Evolutionary conservation across 2,888 invertebrate genomes (phyloP), one percentile per base, ranked within the genome.

Genomic region (Lasioglossum leucozonium): DNA sequence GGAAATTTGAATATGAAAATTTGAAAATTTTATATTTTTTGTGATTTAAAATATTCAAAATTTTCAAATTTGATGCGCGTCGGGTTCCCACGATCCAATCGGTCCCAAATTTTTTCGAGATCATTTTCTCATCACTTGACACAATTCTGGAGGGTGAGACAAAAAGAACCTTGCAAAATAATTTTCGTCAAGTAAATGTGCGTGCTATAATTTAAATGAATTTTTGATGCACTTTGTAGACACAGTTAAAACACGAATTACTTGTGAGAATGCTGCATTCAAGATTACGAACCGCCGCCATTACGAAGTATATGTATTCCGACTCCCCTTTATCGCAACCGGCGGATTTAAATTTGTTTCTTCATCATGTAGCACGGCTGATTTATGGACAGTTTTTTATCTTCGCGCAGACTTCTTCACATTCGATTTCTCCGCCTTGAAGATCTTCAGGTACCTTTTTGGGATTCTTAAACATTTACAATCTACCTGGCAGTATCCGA

Each of bases 261-360:
- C 26, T 58, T 58, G 26, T 5, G 11, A 26, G 58, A 26, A 58
- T 58, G 13, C 10, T 18, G 6, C 30, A 18, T 8, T 18, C 22
- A 18, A 65, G 18, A 65, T 65, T 30, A 18, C 65, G 30, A 34
- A 65, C 8, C 65, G 37, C 8, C 65, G 37, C 34, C 65, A 10
- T 26, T 65, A 16, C 40, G 34, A 47, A 67, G 67, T 37, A 62
- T 71, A n/a, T n/a, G n/a, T n/a, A 74, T 73, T 16, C 47, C 51
- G 22, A 34, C 51, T 82, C 65, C 22, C 30, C 65, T 22, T 75
- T 37, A 37, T 84, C 81, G 16, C 8, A 1, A n/a, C 22, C 47
- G 62, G 62, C 62, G 40, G 22, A 34, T 71, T 16, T 16, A 34
- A 80, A 51, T 72, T 80, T 82, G 76, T 72, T 81, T 76, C 81